Conservation (phyloP, 2,797 vertebrate genomes). For the Enteromius radiatus region DNA sequence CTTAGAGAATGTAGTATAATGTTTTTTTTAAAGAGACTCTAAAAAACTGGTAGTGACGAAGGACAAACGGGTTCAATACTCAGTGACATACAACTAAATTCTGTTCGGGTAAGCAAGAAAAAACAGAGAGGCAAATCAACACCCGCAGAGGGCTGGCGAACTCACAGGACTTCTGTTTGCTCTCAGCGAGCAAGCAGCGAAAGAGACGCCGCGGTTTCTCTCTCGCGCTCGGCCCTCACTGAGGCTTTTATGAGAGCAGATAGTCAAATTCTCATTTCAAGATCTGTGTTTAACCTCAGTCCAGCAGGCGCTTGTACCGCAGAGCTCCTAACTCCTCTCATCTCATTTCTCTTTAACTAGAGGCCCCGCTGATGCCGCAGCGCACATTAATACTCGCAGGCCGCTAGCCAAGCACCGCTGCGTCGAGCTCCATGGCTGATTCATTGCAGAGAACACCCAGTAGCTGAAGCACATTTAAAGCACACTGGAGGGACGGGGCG, state of each 20-base stretch:
- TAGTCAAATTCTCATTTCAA: constrained; percentile 59
- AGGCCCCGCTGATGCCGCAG: constrained; percentile 50
- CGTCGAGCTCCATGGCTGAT: constrained; percentile 22
- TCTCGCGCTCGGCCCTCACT: constrained; percentile 23
- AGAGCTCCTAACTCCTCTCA: constrained; percentile 45
- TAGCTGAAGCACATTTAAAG: constrained; percentile 42
- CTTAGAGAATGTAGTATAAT: background rate
- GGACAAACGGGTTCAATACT: constrained; percentile 1
- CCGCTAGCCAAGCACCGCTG: constrained; percentile 39
- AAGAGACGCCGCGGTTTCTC: constrained; percentile 56
- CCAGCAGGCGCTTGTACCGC: constrained; percentile 52
- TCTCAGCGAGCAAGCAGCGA: constrained; percentile 37
- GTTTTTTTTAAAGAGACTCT: background rate
- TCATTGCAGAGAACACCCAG: constrained; percentile 50
- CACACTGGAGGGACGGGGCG: constrained; percentile 17
- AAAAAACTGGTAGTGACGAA: constrained; percentile 1
- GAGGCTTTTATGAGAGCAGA: constrained; percentile 57
- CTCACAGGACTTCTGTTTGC: constrained; percentile 51
- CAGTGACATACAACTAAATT: constrained; percentile 40
- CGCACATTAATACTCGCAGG: constrained; percentile 39
- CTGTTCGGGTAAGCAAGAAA: constrained; percentile 40
- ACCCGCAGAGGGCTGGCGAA: constrained; percentile 48
- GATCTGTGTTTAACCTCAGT: constrained; percentile 57
- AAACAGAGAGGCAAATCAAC: constrained; percentile 44
- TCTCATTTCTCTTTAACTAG: constrained; percentile 57